Percentiles rank a stretch among this genome's conserved stretches.
Evolutionary conservation across 2,888 invertebrate species (phyloP).

Genomic region (Anthophora plumipes): DNA sequence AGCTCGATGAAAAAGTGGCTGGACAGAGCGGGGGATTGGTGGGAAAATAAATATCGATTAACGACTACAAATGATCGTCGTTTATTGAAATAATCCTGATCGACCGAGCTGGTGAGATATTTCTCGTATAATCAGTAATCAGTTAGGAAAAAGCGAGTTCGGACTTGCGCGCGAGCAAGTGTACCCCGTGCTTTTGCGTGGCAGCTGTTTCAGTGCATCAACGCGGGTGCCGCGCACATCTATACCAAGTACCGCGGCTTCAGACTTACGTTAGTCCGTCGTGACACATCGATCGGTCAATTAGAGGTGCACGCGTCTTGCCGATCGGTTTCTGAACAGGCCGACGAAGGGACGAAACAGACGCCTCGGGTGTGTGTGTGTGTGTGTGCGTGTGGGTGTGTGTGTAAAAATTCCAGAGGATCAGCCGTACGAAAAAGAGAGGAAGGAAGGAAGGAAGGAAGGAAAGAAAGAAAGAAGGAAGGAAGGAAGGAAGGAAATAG

Average conservation of each 20-base stretch:
- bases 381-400: neutral
- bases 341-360: neutral
- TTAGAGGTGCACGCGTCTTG: constrained; percentile 24
- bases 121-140: constrained; percentile 2
- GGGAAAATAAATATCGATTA: constrained; percentile 27
- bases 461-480: neutral
- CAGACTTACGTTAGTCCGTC: constrained; percentile 46
- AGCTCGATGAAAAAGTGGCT: neutral
- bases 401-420: too few species aligned
- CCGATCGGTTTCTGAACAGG: constrained; percentile 31
- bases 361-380: neutral
- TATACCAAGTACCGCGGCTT: constrained; percentile 28
- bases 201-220: constrained; percentile 62
- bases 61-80: constrained; percentile 5
- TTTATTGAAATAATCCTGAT: constrained; percentile 38
- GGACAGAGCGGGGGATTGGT: neutral
- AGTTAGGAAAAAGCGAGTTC: constrained; percentile 22
- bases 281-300: constrained; percentile 51
- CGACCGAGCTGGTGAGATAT: neutral
- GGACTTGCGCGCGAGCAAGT: constrained; percentile 61
- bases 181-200: constrained; percentile 76
- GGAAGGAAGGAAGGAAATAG: neutral
- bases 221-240: constrained; percentile 54
- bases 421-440: neutral
- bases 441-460: neutral